Evolutionary conservation across 2,797 vertebrate genomes (phyloP).

Genomic region (Malacoctenus gilli): DNA sequence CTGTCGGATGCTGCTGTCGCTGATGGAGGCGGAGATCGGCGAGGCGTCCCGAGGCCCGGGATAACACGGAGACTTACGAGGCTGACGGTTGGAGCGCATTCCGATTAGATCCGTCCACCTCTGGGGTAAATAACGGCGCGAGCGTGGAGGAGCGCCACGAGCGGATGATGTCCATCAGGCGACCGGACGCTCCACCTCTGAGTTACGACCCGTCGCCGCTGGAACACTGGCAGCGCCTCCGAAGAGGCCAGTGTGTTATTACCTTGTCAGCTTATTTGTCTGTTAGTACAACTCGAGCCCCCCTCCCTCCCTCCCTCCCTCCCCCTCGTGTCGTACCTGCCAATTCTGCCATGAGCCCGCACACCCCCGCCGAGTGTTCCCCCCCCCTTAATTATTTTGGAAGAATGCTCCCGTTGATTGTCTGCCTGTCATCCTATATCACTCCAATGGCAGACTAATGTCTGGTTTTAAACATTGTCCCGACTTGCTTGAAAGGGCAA

Average conservation of each 20-base stretch:
- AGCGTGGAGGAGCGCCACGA: conserved; percentile 39
- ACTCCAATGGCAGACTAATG: conserved; percentile 69
- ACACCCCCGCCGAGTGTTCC: conserved; percentile 43
- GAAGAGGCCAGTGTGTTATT: conserved; percentile 60
- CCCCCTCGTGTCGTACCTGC: conserved; percentile 40
- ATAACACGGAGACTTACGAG: conserved; percentile 3
- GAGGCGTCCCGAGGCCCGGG: too few relatives aligned
- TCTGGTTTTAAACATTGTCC: conserved; percentile 64
- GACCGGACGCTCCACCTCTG: conserved; percentile 31
- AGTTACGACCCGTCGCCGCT: conserved; percentile 41
- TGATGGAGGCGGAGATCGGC: too few relatives aligned
- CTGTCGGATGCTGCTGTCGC: too few relatives aligned
- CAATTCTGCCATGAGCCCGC: conserved; percentile 48
- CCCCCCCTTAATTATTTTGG: conserved; percentile 77
- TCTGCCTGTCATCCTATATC: conserved; percentile 71
- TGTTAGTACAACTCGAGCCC: conserved; percentile 27
- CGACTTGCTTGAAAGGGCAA: conserved; percentile 69
- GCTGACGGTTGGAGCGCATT: conserved; percentile 53
- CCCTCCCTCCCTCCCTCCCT: conserved; percentile 5
- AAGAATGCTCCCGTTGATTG: conserved; percentile 74
- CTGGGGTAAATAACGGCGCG: conserved; percentile 38
- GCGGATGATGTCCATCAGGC: conserved; percentile 11
- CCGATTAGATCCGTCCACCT: conserved; percentile 37
- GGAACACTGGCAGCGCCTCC: conserved; percentile 38
- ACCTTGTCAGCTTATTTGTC: conserved; percentile 70